Evolutionary conservation across 1,140 invertebrate genomes (phyloP).

Genomic region (Panagrolaimus sp.): DNA sequence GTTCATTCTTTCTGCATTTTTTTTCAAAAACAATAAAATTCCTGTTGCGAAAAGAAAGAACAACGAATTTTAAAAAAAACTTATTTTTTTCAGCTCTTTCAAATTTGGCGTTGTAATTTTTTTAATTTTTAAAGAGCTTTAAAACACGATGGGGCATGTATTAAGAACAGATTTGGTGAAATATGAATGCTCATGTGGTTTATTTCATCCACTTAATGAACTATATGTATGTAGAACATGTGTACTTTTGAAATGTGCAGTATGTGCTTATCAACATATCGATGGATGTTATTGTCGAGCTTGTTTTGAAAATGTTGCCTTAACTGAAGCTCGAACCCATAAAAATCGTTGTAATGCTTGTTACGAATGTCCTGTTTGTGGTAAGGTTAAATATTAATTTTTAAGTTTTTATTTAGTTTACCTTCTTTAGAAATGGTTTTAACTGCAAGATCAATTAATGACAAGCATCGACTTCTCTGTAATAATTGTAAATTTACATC

Average conservation of each 20-base stretch:
- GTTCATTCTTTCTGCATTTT: too few species aligned
- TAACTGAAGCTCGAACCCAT: background rate
- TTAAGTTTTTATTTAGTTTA: background rate
- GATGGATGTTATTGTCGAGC: background rate
- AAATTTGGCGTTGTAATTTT: too few species aligned
- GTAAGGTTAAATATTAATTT: background rate
- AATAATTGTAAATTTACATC: background rate
- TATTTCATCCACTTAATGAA: background rate
- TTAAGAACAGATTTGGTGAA: background rate
- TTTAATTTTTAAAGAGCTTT: too few species aligned
- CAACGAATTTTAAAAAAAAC: too few species aligned
- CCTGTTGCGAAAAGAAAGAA: too few species aligned
- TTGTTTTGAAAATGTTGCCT: constrained; percentile 1
- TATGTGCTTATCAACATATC: background rate
- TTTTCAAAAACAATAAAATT: too few species aligned
- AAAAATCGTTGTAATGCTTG: background rate
- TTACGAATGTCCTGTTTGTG: constrained; percentile 8
- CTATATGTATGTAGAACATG: constrained; percentile 1
- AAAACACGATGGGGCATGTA: background rate
- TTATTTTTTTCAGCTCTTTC: too few species aligned
- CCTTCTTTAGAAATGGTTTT: background rate
- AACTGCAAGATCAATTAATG: background rate
- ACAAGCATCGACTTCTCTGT: background rate
- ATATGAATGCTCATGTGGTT: constrained; percentile 8
- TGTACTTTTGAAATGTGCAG: constrained; percentile 1